Percentiles rank a stretch among this genome's conserved stretches.
Evolutionary conservation across 1,140 invertebrate genomes (phyloP).

Genomic region (Phenacoccus solenopsis): DNA sequence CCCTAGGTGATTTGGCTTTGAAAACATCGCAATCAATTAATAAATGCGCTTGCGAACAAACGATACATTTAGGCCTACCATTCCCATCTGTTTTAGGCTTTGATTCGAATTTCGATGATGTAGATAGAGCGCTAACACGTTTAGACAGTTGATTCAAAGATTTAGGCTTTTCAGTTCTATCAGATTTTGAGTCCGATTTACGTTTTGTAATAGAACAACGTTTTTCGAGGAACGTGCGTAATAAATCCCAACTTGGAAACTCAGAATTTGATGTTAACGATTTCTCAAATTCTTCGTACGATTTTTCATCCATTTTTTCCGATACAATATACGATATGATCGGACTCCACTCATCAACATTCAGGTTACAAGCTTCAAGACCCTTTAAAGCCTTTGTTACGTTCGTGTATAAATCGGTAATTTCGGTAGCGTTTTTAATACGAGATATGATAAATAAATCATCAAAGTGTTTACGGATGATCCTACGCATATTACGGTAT

Average conservation of each 20-base stretch:
- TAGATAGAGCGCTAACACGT: too few species aligned
- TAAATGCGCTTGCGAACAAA: too few species aligned
- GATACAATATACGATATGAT: not conserved
- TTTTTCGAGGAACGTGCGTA: not conserved
- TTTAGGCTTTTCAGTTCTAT: too few species aligned
- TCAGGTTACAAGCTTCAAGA: not conserved
- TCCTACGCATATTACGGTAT: not conserved
- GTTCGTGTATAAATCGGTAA: not conserved
- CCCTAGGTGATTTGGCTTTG: too few species aligned
- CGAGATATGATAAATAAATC: not conserved
- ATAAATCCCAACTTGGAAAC: not conserved
- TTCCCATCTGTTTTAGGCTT: too few species aligned
- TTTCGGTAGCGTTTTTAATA: not conserved
- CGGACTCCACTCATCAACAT: not conserved
- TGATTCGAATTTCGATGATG: too few species aligned
- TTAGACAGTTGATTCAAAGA: too few species aligned
- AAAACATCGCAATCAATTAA: too few species aligned
- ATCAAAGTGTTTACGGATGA: not conserved
- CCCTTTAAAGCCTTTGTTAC: not conserved
- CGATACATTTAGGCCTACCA: too few species aligned
- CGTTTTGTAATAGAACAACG: not conserved
- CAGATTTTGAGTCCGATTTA: too few species aligned
- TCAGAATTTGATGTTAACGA: not conserved
- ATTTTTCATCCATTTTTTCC: not conserved
- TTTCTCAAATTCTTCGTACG: not conserved